Evolutionary conservation across 2,113 vertebrate species (phyloP).

Genomic region (Myotis yumanensis): DNA sequence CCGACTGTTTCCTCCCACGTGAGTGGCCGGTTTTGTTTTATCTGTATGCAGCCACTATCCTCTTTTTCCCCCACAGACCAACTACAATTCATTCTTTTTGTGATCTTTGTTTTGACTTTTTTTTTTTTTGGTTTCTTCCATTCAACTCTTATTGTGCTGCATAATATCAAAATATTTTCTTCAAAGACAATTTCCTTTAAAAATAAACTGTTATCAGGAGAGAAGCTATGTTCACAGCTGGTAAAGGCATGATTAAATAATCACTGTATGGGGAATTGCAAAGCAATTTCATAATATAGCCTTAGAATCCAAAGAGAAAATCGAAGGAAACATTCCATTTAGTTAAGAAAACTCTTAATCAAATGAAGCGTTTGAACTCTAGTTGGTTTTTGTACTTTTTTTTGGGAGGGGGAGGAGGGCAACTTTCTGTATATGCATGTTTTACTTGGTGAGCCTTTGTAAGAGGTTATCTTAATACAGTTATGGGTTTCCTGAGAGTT

Average conservation of each 20-base stretch:
- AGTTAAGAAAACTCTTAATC: slow-evolving; percentile 75
- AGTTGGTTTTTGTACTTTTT: slow-evolving; percentile 57
- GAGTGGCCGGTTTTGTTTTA: slow-evolving; percentile 53
- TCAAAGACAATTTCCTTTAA: slow-evolving; percentile 80
- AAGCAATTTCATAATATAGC: slow-evolving; percentile 78
- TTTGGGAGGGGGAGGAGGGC: background rate
- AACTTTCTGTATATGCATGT: slow-evolving; percentile 62
- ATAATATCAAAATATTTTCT: slow-evolving; percentile 79
- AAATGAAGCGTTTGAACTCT: slow-evolving; percentile 74
- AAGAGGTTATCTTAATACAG: slow-evolving; percentile 72
- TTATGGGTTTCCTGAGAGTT: slow-evolving; percentile 59
- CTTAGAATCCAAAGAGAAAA: slow-evolving; percentile 72
- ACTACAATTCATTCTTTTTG: slow-evolving; percentile 51
- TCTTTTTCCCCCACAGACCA: slow-evolving; percentile 39
- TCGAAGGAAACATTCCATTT: slow-evolving; percentile 74
- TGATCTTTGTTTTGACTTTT: slow-evolving; percentile 64
- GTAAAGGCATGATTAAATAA: slow-evolving; percentile 78
- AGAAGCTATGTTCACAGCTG: slow-evolving; percentile 79
- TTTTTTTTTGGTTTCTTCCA: slow-evolving; percentile 58
- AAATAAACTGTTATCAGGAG: slow-evolving; percentile 80
- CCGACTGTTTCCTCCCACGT: background rate
- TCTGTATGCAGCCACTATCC: slow-evolving; percentile 50
- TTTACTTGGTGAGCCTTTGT: slow-evolving; percentile 69
- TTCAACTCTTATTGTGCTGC: slow-evolving; percentile 67
- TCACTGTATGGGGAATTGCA: slow-evolving; percentile 73